These are phyloP conservation scores for Danio kyathit DNA, from an alignment of 2,797 vertebrate genomes.

Conservation along the genomic window DNA sequence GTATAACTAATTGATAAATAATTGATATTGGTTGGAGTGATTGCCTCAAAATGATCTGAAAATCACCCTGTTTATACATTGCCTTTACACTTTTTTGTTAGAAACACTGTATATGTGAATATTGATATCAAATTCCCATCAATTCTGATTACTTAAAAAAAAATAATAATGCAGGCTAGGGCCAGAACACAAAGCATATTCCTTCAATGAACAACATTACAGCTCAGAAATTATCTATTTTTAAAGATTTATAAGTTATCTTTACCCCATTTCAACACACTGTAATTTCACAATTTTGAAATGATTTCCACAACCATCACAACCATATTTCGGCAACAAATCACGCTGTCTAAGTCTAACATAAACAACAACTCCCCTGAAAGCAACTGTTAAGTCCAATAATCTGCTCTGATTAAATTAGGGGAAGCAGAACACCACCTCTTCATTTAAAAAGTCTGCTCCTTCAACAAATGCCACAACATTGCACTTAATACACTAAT, in stretches of 20 bases:
- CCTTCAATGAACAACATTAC: background rate
- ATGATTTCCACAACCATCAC: background rate
- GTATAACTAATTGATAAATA: too few relatives aligned
- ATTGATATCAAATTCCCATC: too few relatives aligned
- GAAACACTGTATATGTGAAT: too few relatives aligned
- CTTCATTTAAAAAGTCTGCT: background rate
- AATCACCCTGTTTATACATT: too few relatives aligned
- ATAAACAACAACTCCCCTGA: background rate
- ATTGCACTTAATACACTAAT: background rate
- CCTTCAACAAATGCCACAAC: background rate
- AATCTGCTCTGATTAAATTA: slow-evolving; percentile 12
- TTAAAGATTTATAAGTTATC: background rate
- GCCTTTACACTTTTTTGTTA: too few relatives aligned
- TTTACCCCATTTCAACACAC: background rate
- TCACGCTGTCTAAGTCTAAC: background rate
- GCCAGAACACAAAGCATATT: background rate
- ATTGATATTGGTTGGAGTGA: too few relatives aligned
- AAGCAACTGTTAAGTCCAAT: background rate
- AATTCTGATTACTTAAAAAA: background rate
- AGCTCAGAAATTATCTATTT: background rate
- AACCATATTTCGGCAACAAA: background rate
- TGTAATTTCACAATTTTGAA: background rate
- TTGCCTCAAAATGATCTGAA: too few relatives aligned
- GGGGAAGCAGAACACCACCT: background rate
- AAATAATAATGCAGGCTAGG: background rate